These are phyloP conservation scores for Microctenopoma steveboyesi DNA, from an alignment of 2,797 vertebrate species.

Conservation along the genomic window DNA sequence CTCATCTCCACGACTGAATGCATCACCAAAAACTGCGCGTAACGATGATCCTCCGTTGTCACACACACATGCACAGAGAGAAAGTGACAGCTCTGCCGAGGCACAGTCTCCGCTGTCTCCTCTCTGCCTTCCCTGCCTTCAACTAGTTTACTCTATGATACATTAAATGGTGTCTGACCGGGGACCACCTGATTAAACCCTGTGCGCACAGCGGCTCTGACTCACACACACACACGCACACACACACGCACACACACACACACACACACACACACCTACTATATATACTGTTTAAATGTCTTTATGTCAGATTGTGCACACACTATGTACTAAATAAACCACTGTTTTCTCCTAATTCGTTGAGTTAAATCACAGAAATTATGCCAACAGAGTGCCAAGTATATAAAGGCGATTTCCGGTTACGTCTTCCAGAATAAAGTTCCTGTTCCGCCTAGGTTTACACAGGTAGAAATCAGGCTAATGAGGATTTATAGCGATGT, in stretches of 20 bases:
- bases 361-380: conserved; percentile 42
- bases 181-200: conserved; percentile 26
- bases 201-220: neutral
- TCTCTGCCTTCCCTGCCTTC: conserved; percentile 29
- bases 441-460: accelerated
- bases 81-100: conserved; percentile 63
- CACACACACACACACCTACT: conserved; percentile 3
- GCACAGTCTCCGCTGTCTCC: conserved; percentile 27
- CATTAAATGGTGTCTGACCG: conserved; percentile 37
- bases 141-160: conserved; percentile 21
- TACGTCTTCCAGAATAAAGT: conserved; percentile 53
- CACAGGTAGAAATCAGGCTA: neutral
- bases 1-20: conserved; percentile 58
- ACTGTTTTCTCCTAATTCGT: conserved; percentile 11
- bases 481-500: too few species aligned
- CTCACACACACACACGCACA: neutral
- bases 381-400: neutral
- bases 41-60: conserved; percentile 62
- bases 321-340: neutral
- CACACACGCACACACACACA: neutral
- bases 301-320: neutral
- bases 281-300: conserved; percentile 26
- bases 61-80: conserved; percentile 19
- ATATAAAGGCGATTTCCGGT: conserved; percentile 17
- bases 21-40: conserved; percentile 69